A percentile compares a stretch with the other conserved stretches of the same genome.
phyloP scores from a whole-genome alignment of 2,797 vertebrate genomes.

The Xiphophorus birchmanni region DNA sequence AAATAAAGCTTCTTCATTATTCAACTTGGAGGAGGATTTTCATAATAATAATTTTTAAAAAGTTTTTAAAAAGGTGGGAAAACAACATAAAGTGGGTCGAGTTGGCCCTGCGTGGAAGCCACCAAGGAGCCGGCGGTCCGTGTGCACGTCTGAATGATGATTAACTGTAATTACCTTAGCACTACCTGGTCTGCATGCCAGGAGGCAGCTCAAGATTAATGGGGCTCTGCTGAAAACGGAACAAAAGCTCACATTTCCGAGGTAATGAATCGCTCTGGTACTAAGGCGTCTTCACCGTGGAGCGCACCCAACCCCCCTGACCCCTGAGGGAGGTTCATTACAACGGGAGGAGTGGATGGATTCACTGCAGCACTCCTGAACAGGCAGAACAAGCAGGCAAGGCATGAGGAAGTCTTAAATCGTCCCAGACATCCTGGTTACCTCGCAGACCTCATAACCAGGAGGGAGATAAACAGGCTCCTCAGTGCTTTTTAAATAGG shows the following conservation, averaged over 20 bases:
- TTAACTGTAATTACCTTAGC: conserved; percentile 77
- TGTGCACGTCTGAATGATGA: conserved; percentile 73
- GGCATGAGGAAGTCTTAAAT: conserved; percentile 70
- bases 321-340: conserved; percentile 63
- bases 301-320: conserved; percentile 11
- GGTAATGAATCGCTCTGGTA: conserved; percentile 76
- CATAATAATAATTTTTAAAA: no score
- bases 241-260: conserved; percentile 76
- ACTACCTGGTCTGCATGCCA: conserved; percentile 72
- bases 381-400: conserved; percentile 26
- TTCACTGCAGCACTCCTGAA: conserved; percentile 60
- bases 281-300: conserved; percentile 62
- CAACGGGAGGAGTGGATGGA: conserved; percentile 54
- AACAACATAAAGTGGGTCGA: conserved; percentile 32
- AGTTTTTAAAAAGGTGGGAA: conserved; percentile 5
- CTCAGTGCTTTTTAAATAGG: conserved; percentile 46
- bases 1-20: neutral
- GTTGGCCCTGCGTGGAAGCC: conserved; percentile 28
- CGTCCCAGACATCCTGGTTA: conserved; percentile 58
- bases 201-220: conserved; percentile 74
- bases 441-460: conserved; percentile 41
- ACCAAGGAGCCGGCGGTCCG: conserved; percentile 43
- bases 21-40: neutral
- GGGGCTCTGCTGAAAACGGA: conserved; percentile 70
- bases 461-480: conserved; percentile 60